Evolutionary conservation across 2,113 vertebrate genomes (phyloP).

Genomic region (Syrmaticus mikado): DNA sequence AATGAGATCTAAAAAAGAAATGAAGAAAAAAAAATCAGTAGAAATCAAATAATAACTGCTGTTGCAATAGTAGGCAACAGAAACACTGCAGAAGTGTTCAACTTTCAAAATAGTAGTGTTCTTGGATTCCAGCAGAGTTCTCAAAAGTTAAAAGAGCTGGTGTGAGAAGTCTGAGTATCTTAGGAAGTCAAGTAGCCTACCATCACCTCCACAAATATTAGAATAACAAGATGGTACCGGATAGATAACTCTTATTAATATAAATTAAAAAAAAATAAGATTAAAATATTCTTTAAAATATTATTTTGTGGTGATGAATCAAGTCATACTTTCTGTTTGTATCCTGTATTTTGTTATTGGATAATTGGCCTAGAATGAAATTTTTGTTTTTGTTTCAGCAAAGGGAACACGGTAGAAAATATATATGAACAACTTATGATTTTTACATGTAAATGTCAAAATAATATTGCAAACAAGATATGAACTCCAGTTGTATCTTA

Average conservation of each 20-base stretch:
- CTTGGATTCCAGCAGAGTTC: background rate
- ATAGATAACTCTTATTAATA: background rate
- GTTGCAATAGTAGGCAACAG: background rate
- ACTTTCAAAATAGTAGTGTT: background rate
- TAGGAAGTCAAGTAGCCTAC: background rate
- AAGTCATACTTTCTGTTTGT: background rate
- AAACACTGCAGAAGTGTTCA: background rate
- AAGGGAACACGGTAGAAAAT: background rate
- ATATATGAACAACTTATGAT: background rate
- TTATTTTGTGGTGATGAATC: conserved; percentile 37
- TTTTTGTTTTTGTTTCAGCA: background rate
- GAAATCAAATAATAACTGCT: background rate
- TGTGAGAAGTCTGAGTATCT: conserved; percentile 37
- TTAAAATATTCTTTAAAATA: background rate
- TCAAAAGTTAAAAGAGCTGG: background rate
- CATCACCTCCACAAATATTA: conserved; percentile 29
- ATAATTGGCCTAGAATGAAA: background rate
- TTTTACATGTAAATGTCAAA: conserved; percentile 24
- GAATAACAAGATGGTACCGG: background rate
- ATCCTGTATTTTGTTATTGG: background rate
- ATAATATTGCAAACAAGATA: background rate
- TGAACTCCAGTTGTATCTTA: background rate
- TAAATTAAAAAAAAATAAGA: too few relatives aligned
- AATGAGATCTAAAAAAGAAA: background rate
- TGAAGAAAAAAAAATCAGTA: background rate